These are phyloP conservation scores for Polia nebulosa DNA, from an alignment of 2,888 invertebrate species.

Conservation along the genomic window DNA sequence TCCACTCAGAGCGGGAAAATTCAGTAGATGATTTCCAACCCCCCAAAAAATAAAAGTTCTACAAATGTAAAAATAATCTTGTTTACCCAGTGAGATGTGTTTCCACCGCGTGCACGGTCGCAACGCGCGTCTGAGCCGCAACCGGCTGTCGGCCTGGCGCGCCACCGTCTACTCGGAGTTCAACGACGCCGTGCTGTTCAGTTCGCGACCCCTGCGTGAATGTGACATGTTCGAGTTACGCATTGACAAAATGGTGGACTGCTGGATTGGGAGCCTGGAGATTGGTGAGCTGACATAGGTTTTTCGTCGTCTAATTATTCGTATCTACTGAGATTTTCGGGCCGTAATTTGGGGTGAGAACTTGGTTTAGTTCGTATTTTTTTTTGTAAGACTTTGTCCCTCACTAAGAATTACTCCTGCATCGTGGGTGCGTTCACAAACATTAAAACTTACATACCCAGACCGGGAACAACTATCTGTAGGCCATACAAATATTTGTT, in stretches of 20 bases:
- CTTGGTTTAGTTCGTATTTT: too few species aligned
- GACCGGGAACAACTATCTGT: too few species aligned
- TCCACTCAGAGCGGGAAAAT: too few species aligned
- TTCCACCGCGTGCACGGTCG: slow-evolving; percentile 97
- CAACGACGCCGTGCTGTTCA: slow-evolving; percentile 98
- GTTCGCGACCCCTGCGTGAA: slow-evolving; percentile 96
- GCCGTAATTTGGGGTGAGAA: neutral
- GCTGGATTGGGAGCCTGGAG: slow-evolving; percentile 98
- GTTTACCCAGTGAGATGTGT: slow-evolving; percentile 92
- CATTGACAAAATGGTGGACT: slow-evolving; percentile 97
- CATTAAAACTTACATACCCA: too few species aligned
- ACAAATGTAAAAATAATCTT: too few species aligned
- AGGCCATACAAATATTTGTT: too few species aligned
- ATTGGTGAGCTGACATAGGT: slow-evolving; percentile 90
- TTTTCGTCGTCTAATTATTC: too few species aligned
- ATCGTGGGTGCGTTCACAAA: too few species aligned
- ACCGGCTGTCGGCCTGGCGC: slow-evolving; percentile 96
- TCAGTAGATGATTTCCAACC: too few species aligned
- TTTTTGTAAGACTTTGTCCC: too few species aligned
- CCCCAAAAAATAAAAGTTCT: neutral
- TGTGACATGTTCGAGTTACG: slow-evolving; percentile 98
- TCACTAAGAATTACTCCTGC: too few species aligned
- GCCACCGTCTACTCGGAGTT: slow-evolving; percentile 97
- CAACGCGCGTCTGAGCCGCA: slow-evolving; percentile 96
- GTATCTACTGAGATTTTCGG: too few species aligned